These are phyloP conservation scores for Procambarus clarkii DNA, from an alignment of 1,140 invertebrate genomes.

Conservation along the genomic window DNA sequence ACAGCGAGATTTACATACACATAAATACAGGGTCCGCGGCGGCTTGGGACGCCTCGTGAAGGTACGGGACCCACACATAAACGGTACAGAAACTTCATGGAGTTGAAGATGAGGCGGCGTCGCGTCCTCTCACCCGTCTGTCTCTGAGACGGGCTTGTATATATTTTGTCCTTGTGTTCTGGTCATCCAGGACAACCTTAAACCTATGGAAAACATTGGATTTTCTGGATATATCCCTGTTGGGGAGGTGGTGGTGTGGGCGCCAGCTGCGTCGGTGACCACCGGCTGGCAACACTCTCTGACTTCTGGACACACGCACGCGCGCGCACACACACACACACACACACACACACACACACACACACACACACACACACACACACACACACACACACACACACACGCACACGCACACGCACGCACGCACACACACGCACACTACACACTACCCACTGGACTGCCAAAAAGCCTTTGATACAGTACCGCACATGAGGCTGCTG, in stretches of 20 bases:
- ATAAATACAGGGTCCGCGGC: neutral
- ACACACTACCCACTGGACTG: too few species aligned
- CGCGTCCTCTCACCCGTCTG: too few species aligned
- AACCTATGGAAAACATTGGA: slow-evolving; percentile 56
- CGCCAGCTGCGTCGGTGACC: neutral
- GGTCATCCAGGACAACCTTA: slow-evolving; percentile 42
- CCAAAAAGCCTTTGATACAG: too few species aligned
- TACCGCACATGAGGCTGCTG: too few species aligned
- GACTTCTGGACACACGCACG: neutral
- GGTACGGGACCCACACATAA: neutral
- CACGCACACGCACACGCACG: neutral
- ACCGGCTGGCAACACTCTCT: too few species aligned
- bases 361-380: slow-evolving; percentile 18
- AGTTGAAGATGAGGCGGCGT: too few species aligned
- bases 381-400: slow-evolving; percentile 25
- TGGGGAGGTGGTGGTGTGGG: slow-evolving; percentile 25
- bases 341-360: slow-evolving; percentile 32
- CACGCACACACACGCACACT: neutral
- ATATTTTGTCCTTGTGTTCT: slow-evolving; percentile 15
- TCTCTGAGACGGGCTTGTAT: neutral
- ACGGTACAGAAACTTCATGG: too few species aligned
- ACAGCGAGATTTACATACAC: neutral
- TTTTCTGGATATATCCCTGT: slow-evolving; percentile 38
- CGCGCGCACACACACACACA: neutral
- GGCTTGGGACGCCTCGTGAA: neutral